phyloP scores from a whole-genome alignment of 2,113 vertebrate genomes.

The Petaurus breviceps region DNA sequence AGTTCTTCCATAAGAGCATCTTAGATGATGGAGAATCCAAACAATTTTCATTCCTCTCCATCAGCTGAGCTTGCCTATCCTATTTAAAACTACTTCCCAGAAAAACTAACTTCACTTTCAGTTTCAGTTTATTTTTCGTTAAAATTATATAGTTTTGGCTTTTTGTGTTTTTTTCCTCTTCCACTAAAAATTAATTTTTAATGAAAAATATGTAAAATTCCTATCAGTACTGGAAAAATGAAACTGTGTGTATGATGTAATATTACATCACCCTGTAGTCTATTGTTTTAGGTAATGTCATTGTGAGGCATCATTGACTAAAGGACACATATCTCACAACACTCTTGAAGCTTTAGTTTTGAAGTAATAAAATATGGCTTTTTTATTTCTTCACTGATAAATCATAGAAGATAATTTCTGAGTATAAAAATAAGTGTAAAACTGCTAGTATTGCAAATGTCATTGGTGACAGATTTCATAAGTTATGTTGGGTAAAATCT shows the following conservation, averaged over 20 bases:
- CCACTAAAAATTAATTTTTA: neutral
- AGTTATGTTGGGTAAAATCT: neutral
- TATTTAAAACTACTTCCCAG: rapidly evolving
- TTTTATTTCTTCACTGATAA: neutral
- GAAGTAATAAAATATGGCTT: neutral
- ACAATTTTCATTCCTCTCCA: neutral
- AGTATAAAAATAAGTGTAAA: neutral
- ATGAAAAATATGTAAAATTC: neutral
- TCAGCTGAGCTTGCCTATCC: neutral
- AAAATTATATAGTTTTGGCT: neutral
- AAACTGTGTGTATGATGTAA: neutral
- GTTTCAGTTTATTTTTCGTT: neutral
- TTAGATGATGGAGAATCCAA: neutral
- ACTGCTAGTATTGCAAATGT: neutral
- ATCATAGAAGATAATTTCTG: neutral
- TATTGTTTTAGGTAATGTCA: neutral
- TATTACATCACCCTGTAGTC: neutral
- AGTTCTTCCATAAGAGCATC: neutral
- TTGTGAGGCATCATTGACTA: rapidly evolving
- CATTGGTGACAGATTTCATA: neutral
- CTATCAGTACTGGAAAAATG: neutral
- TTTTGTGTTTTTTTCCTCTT: neutral
- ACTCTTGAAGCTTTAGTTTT: too few relatives aligned
- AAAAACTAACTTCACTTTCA: neutral
- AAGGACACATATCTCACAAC: neutral